Base-by-base conservation (phyloP, 2,888 invertebrate species). In the Parthenolecanium corni region DNA sequence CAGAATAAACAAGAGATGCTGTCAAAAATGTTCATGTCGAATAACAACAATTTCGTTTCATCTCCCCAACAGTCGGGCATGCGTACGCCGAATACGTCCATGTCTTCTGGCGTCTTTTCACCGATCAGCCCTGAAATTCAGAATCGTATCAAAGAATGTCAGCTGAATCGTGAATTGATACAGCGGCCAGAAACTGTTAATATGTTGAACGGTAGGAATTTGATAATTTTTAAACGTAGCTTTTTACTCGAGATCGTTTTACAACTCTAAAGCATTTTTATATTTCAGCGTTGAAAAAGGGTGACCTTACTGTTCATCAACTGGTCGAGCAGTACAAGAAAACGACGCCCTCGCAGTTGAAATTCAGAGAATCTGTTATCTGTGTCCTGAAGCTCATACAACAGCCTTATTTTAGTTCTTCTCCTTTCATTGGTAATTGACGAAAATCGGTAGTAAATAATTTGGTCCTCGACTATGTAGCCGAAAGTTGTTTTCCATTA, bases 101-200 rank as follows among this genome's bases (percentile, higher is more conserved):
- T 38, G n/a, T 21, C 21, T 11, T n/a, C 12, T 14, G 24, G 51
- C 2, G n/a, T 51, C 5, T 40, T 46, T 23, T 20, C 21, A 36
- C 51, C 47, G 4, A 4, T 61, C 12, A 47, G 36, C 51, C 51
- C 25, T 1, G 76, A 76, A 24, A 70, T 76, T 64, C 76, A 76
- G 66, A 72, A 73, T 73, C 71, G 77, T 73, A 70, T 79, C 68
- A 73, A 74, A 71, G 74, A 74, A 70, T 71, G 73, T 69, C 73
- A 75, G 70, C 74, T 77, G 69, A 79, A 82, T 69, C 75, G 82
- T 52, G 85, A 86, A 66, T 74, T 86, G 67, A 72, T 86, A 64
- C 83, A 82, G 72, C 74, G 85, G 66, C 85, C 85, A 0, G 87
- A 87, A 71, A 85, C 85, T 14, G 85, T 85, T 73, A 84, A 85